Conservation (phyloP, 2,113 vertebrate genomes). For the Amphiprion ocellaris region DNA sequence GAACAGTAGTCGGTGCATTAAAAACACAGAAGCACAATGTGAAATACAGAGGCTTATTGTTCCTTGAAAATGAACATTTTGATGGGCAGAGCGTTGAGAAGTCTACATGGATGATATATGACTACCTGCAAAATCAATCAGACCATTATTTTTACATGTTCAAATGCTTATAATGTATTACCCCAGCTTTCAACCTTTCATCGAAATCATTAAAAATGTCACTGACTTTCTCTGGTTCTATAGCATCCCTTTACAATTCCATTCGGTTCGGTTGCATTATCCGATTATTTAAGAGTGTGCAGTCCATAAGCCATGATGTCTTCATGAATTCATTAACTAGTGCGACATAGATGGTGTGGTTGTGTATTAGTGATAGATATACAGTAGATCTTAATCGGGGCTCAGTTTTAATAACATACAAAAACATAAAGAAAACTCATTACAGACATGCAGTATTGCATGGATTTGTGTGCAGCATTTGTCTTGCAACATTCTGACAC, state of each 20-base stretch:
- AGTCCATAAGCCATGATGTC: constrained; percentile 5
- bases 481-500: background rate
- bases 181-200: background rate
- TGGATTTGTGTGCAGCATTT: background rate
- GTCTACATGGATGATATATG: background rate
- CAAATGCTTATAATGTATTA: constrained; percentile 3
- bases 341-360: background rate
- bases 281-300: background rate
- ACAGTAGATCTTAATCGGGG: background rate
- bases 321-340: background rate
- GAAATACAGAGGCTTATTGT: background rate
- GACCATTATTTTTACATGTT: constrained; percentile 21
- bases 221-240: constrained; percentile 27
- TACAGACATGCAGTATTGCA: background rate
- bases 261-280: constrained; percentile 19
- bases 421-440: background rate
- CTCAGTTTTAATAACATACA: background rate
- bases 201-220: constrained; percentile 27
- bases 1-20: background rate
- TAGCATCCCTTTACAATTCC: constrained; percentile 12
- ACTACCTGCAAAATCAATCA: background rate
- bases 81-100: background rate
- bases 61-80: background rate
- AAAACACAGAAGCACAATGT: background rate
- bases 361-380: background rate